Base-by-base conservation (phyloP, 2,888 invertebrate genomes). In the Chaitophorus viminalis region DNA sequence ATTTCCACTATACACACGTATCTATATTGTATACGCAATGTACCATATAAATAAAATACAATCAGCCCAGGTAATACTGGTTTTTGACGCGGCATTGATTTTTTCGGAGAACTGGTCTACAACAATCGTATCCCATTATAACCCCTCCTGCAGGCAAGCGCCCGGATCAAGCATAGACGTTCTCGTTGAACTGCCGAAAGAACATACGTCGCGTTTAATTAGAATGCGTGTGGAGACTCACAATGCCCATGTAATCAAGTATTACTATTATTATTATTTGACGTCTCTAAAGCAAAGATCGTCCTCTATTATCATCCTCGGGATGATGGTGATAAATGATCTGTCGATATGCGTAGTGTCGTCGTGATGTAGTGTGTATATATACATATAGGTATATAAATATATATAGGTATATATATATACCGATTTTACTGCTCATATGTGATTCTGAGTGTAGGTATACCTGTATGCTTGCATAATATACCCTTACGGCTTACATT, bases 51-150 rank as follows among this genome's bases (percentile, higher is more conserved):
- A 60, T 25, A 60, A 21, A 6, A 18, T 3, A 29, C 25, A 14
- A 46, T 76, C 17, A 29, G 39, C n/a, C 25, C 31, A 31, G n/a
- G 84, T 77, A 68, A 68, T 86, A 86, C 36, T 33, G 70, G 52
- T 78, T 78, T 82, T 74, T 17, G 60, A 87, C 79, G 31, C 25
- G 79, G 79, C 79, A 60, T 25, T 18, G 68, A 72, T 78, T 70
- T 76, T 84, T 84, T 76, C 25, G 60, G n/a, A 54, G 46, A 87
- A 87, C 87, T 79, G 87, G 87, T 87, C 21, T 46, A 31, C 74
- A 33, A 79, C 39, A 60, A 76, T 84, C 25, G 60, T 25, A 31
- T 54, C 60, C 74, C n/a, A 31, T 60, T 5, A 18, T 18, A 4
- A 29, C 36, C 21, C 36, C 74, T 25, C 74, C 25, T 25, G 60